These are phyloP conservation scores for Drosophila eohydei DNA, from an alignment of 2,888 invertebrate genomes.

Conservation along the genomic window DNA sequence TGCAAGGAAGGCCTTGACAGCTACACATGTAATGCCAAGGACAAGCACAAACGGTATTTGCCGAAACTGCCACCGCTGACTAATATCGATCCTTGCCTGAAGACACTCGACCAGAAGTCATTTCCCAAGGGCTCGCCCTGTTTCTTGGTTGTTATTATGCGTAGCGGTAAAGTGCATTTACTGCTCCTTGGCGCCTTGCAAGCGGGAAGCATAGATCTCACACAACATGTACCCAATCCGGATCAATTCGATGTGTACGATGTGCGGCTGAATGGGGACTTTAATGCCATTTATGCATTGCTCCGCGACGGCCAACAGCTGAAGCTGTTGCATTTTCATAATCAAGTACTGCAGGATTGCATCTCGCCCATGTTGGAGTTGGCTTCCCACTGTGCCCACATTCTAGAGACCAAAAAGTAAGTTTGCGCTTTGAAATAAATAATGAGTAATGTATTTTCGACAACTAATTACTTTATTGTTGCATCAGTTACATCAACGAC, in stretches of 20 bases:
- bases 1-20: conserved; percentile 65
- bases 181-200: conserved; percentile 94
- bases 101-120: conserved; percentile 85
- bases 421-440: background rate
- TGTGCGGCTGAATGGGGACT: conserved; percentile 89
- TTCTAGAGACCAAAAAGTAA: conserved; percentile 88
- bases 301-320: conserved; percentile 88
- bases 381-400: conserved; percentile 90
- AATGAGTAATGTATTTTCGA: too few relatives aligned
- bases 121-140: conserved; percentile 89
- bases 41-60: conserved; percentile 84
- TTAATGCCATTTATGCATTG: conserved; percentile 89
- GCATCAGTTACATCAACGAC: conserved; percentile 87
- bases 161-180: conserved; percentile 89
- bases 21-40: conserved; percentile 64
- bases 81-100: conserved; percentile 86
- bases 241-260: conserved; percentile 88
- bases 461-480: background rate
- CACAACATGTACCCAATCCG: conserved; percentile 86
- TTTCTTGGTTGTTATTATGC: conserved; percentile 92
- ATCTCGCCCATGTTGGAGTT: conserved; percentile 85
- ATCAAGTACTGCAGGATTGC: conserved; percentile 81
- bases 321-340: conserved; percentile 86
- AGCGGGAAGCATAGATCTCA: conserved; percentile 89
- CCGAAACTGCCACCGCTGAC: conserved; percentile 87